Base-by-base conservation (phyloP, 2,888 invertebrate genomes). In the Lomographa bimaculata region DNA sequence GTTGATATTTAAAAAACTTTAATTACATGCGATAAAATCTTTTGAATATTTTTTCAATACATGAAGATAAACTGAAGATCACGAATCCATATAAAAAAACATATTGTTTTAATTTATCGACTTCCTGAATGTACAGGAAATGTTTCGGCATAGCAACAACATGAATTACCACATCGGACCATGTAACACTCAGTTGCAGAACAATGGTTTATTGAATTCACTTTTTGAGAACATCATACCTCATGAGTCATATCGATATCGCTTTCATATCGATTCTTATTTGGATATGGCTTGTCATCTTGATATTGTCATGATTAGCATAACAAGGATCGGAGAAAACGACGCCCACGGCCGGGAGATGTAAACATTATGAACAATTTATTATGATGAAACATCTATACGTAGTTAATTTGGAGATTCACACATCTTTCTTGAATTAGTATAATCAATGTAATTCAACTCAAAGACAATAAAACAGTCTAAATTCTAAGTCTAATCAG, bases 261-360 rank as follows among this genome's bases (percentile, higher is more conserved):
- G 66, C 70, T 76, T 73, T 71, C 67, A 57, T 64, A 74, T 71
- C 67, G 58, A 64, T 60, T 37, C 42, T 46, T 46, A 58, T 56
- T 45, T 32, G 47, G 68, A 67, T 68, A 65, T 43, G 50, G 60
- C 61, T 35, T 57, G 64, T 76, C 75, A 75, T 70, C 52, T 49
- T 14, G 44, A 60, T 66, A 58, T 64, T 51, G 52, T 62, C 23
- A 44, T 50, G 51, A 70, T 74, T 72, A 73, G 54, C 72, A 73
- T 75, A 71, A 70, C 62, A 57, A 62, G 60, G 60, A 58, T 61
- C 40, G 41, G 49, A 58, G 51, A 58, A 53, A 58, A 46, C 45
- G 21, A 49, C 54, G 46, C 54, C 51, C 45, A 54, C 54, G 38
- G 36, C 45, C 24, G 27, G 28, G 23, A 21, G 14, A 35, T 50